A percentile compares a stretch with the other conserved stretches of the same genome.
phyloP scores from a whole-genome alignment of 1,140 invertebrate species.

The Bombus huntii region DNA sequence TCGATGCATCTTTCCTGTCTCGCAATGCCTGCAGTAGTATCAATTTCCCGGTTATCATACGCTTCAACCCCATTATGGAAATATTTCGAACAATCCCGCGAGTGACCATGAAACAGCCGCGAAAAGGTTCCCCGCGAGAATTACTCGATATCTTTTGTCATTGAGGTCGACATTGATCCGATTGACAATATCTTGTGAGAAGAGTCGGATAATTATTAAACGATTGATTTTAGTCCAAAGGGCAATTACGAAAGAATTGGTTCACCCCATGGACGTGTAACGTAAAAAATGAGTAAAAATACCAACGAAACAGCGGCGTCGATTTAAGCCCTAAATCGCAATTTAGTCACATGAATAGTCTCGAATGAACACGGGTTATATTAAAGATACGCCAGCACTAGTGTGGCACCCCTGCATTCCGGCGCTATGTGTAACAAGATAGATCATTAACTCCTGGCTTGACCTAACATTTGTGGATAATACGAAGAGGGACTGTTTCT shows the following conservation, averaged over 20 bases:
- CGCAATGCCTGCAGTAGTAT: conserved; percentile 17
- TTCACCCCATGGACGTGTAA: too few relatives aligned
- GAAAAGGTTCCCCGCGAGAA: too few relatives aligned
- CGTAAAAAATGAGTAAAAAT: too few relatives aligned
- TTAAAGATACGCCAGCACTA: conserved; percentile 43
- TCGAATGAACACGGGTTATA: neutral
- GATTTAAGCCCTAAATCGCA: conserved; percentile 40
- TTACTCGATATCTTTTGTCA: too few relatives aligned
- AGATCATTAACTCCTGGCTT: conserved; percentile 57
- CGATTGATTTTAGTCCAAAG: too few relatives aligned
- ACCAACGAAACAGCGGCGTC: neutral
- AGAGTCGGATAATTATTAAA: too few relatives aligned
- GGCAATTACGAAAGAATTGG: too few relatives aligned
- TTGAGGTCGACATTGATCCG: too few relatives aligned
- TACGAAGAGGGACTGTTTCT: neutral
- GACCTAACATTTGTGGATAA: conserved; percentile 33
- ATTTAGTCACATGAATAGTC: conserved; percentile 47
- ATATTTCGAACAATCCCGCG: neutral
- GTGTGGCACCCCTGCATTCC: conserved; percentile 11
- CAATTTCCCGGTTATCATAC: conserved; percentile 25
- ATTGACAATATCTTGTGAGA: too few relatives aligned
- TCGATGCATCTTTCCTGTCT: conserved; percentile 3
- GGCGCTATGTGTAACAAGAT: conserved; percentile 8
- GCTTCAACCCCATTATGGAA: conserved; percentile 7
- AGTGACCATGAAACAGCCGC: too few relatives aligned